These are phyloP conservation scores for Chloroceryle amazona DNA, from an alignment of 2,797 vertebrate genomes.

Conservation along the genomic window DNA sequence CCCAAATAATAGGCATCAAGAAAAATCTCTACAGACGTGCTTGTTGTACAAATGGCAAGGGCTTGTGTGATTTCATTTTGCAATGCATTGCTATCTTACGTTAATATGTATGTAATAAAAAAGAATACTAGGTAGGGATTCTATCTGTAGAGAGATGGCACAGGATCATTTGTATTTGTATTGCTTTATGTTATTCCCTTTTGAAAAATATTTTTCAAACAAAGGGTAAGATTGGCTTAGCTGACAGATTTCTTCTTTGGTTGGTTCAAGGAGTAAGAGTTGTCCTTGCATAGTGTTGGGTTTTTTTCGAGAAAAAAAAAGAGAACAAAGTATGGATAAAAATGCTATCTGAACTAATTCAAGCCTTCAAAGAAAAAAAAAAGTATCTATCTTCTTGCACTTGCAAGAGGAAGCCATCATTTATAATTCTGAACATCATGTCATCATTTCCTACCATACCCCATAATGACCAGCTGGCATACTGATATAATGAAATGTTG, in stretches of 20 bases:
- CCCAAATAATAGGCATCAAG: neutral
- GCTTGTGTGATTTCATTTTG: neutral
- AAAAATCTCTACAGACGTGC: neutral
- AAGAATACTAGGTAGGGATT: neutral
- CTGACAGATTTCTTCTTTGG: neutral
- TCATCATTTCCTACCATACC: conserved; percentile 52
- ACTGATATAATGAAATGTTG: conserved; percentile 59
- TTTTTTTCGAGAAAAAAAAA: neutral
- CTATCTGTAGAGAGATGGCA: neutral
- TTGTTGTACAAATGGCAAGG: neutral
- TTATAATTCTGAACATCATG: conserved; percentile 31
- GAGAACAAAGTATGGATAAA: neutral
- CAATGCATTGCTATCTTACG: neutral
- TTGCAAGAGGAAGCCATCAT: neutral
- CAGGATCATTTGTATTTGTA: neutral
- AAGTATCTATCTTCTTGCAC: neutral
- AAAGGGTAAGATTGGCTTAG: neutral
- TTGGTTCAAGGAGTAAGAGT: neutral
- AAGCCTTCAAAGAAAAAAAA: neutral
- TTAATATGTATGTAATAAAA: neutral
- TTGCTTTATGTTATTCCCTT: neutral
- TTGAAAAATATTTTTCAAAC: neutral
- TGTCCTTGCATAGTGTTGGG: neutral
- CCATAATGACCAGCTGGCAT: conserved; percentile 52
- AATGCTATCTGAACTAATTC: neutral